These are phyloP conservation scores for Cotesia vestalis DNA, from an alignment of 1,140 invertebrate species.

Conservation along the genomic window DNA sequence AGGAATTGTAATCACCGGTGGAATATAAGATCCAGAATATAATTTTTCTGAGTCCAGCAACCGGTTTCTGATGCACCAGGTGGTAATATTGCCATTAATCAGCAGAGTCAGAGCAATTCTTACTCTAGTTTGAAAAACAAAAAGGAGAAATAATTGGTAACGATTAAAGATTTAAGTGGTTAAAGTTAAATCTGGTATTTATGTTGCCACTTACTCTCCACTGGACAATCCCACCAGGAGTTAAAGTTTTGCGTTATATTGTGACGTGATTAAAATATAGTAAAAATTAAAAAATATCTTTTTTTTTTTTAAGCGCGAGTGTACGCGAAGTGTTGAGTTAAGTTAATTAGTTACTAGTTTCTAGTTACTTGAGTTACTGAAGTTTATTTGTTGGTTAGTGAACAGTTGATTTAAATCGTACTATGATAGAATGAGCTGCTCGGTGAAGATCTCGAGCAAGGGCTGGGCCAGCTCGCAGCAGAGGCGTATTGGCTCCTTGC, in stretches of 20 bases:
- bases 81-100: neutral
- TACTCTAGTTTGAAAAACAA: neutral
- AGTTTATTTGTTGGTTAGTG: neutral
- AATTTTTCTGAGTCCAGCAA: neutral
- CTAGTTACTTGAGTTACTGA: neutral
- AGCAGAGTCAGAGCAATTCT: neutral
- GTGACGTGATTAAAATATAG: neutral
- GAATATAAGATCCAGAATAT: neutral
- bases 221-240: constrained; percentile 17
- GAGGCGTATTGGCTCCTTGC: constrained; percentile 58
- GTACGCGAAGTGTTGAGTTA: neutral
- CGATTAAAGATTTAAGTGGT: neutral
- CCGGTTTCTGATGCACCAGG: neutral
- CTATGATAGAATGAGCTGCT: constrained; percentile 63
- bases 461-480: constrained; percentile 58
- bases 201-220: constrained; percentile 13
- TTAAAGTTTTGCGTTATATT: neutral
- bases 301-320: too few species aligned
- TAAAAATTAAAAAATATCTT: too few species aligned
- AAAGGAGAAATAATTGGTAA: constrained; percentile 7
- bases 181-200: constrained; percentile 4
- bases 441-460: constrained; percentile 62
- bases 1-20: constrained; percentile 5
- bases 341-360: neutral
- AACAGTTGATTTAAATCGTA: constrained; percentile 30